These are phyloP conservation scores for Pristionchus fissidentatus DNA, from an alignment of 2,888 invertebrate species.

Conservation along the genomic window DNA sequence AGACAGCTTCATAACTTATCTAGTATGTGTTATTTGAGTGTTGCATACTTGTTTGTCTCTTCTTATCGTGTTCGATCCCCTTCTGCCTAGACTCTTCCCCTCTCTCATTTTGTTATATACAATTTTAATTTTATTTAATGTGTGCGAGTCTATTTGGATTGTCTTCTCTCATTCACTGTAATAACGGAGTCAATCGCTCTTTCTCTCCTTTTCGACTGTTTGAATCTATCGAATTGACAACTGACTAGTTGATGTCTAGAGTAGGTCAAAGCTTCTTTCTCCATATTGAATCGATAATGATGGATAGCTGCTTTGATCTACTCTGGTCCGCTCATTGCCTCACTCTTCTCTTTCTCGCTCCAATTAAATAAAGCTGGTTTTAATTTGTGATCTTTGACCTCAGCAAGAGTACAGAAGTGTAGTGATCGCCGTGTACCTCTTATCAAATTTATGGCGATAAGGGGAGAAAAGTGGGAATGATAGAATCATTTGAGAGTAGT, in stretches of 20 bases:
- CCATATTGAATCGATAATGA: conserved; percentile 17
- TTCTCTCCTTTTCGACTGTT: conserved; percentile 29
- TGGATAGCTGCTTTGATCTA: neutral
- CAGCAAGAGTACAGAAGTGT: neutral
- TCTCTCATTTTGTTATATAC: conserved; percentile 42
- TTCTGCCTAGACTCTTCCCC: conserved; percentile 24
- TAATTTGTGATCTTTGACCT: conserved; percentile 37
- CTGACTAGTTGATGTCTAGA: too few relatives aligned
- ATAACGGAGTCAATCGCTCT: conserved; percentile 27
- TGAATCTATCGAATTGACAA: conserved; percentile 38
- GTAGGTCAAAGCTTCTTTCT: too few relatives aligned
- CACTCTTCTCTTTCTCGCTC: conserved; percentile 41
- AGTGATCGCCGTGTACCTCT: conserved; percentile 27
- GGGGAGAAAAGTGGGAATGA: neutral
- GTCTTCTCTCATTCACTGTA: conserved; percentile 34
- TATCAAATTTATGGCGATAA: neutral
- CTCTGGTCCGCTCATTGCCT: conserved; percentile 19
- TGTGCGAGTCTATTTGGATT: conserved; percentile 23
- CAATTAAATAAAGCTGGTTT: conserved; percentile 47
- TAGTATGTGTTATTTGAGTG: conserved; percentile 40
- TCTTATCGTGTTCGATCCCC: conserved; percentile 24
- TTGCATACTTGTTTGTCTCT: conserved; percentile 34
- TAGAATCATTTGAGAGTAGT: conserved; percentile 1
- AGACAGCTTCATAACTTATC: conserved; percentile 20
- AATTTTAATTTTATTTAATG: conserved; percentile 34